A percentile compares a stretch with the other conserved stretches of the same genome.
Conservation (phyloP, 2,113 vertebrate genomes). For the Hemiprocne comata region DNA sequence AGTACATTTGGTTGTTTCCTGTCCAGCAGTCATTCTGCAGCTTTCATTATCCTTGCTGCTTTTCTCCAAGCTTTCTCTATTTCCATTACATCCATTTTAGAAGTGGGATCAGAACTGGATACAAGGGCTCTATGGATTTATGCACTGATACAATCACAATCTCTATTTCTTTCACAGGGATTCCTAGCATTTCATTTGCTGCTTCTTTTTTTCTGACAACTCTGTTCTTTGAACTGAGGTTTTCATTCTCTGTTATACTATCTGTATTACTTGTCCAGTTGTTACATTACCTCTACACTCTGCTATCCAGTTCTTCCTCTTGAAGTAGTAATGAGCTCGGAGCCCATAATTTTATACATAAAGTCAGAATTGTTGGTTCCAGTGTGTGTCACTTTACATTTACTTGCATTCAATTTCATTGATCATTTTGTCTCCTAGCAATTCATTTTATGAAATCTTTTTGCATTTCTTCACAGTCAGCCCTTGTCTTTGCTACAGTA, state of each 20-base stretch:
- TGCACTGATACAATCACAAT: not conserved
- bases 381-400: not conserved
- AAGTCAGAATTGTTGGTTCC: not conserved
- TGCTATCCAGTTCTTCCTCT: not conserved
- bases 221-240: not conserved
- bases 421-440: not conserved
- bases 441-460: not conserved
- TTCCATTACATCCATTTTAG: not conserved
- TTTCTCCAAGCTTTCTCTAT: not conserved
- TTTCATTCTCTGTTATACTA: not conserved
- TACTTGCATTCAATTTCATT: not conserved
- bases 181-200: not conserved
- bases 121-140: not conserved
- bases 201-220: not conserved
- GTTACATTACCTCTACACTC: not conserved
- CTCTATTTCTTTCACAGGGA: not conserved
- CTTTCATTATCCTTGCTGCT: not conserved
- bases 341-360: not conserved
- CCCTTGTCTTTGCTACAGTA: not conserved
- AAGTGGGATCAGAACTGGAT: not conserved
- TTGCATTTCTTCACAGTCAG: not conserved
- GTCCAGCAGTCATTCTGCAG: not conserved
- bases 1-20: not conserved
- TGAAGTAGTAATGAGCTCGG: not conserved
- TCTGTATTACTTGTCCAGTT: not conserved